Percentiles rank a stretch among this genome's conserved stretches.
Evolutionary conservation across 2,888 invertebrate genomes (phyloP).

Genomic region (Mesorhabditis belari): DNA sequence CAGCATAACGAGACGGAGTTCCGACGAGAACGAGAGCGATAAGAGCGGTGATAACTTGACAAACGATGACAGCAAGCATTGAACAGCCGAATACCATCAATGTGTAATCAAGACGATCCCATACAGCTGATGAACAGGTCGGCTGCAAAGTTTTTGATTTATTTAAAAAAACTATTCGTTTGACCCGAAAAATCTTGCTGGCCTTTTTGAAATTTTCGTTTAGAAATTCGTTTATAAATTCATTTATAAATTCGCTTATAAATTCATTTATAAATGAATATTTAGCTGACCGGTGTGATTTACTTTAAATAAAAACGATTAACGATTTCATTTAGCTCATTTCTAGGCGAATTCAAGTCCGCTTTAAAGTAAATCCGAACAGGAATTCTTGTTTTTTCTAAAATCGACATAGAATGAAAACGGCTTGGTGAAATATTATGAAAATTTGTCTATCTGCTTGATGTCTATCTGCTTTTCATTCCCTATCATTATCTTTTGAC

Average conservation of each 20-base stretch:
- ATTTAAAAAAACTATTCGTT: conserved; percentile 1
- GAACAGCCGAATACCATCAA: conserved; percentile 35
- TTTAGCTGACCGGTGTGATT: too few relatives aligned
- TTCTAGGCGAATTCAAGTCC: too few relatives aligned
- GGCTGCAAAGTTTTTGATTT: conserved; percentile 20
- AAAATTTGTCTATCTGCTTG: too few relatives aligned
- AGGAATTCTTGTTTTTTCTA: too few relatives aligned
- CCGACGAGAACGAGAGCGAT: conserved; percentile 15
- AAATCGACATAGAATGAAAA: too few relatives aligned
- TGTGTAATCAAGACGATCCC: conserved; percentile 44
- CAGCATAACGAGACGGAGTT: not conserved
- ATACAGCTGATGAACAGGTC: conserved; percentile 38
- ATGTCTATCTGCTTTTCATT: not conserved
- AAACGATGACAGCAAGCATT: conserved; percentile 22
- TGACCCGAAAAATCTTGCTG: conserved; percentile 1
- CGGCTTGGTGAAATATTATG: too few relatives aligned
- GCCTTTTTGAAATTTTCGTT: too few relatives aligned
- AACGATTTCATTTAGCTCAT: too few relatives aligned
- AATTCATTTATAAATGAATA: not conserved
- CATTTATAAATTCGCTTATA: conserved; percentile 3
- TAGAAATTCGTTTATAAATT: too few relatives aligned
- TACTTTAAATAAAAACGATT: too few relatives aligned
- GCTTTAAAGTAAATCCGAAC: too few relatives aligned
- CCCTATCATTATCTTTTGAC: not conserved
- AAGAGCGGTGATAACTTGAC: conserved; percentile 16